Base-by-base conservation (phyloP, 2,888 invertebrate genomes). In the Eucera pruinosa region DNA sequence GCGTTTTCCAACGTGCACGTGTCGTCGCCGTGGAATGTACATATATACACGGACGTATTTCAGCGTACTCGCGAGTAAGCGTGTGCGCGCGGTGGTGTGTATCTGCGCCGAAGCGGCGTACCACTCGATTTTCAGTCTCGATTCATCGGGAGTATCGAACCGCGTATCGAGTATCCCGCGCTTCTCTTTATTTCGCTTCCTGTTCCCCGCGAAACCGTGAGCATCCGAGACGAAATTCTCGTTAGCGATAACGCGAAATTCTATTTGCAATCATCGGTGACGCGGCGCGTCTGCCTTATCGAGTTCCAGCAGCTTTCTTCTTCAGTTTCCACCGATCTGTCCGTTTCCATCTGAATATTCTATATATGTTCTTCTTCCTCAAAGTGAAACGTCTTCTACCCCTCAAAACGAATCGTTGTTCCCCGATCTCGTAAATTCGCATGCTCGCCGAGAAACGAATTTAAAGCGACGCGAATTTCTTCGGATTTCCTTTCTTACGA, bases 211-310 rank as follows among this genome's bases (percentile, higher is more conserved):
- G 54, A 64, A 62, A 64, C 69, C 54, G 47, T 69, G 69, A 71
- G 66, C 60, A 66, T 43, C 72, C 60, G 36, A 6, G 48, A 67
- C 69, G 79, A 79, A 81, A 78, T 79, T 76, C 79, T 81, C 83
- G 79, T 83, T 83, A 83, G 54, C 84, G 82, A 83, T 83, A 74
- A 69, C 69, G 78, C 65, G 66, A 74, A 82, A 83, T 82, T 74
- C 73, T 60, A 71, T 80, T 78, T 80, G 67, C 77, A 78, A 83
- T 83, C 81, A 71, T 83, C 83, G 58, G 18, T 45, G 58, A 54
- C 57, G 69, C 66, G 52, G 9, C 48, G 45, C 64, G 67, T 79
- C 65, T 58, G 47, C 71, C 55, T 77, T 71, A 57, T 62, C 66
- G 66, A 71, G 71, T 62, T 65, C 18, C 52, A 4, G 30, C 36